Evolutionary conservation across 2,888 invertebrate species (phyloP), one percentile per base, ranked within the genome.

Genomic region (Sminthurides aquaticus): DNA sequence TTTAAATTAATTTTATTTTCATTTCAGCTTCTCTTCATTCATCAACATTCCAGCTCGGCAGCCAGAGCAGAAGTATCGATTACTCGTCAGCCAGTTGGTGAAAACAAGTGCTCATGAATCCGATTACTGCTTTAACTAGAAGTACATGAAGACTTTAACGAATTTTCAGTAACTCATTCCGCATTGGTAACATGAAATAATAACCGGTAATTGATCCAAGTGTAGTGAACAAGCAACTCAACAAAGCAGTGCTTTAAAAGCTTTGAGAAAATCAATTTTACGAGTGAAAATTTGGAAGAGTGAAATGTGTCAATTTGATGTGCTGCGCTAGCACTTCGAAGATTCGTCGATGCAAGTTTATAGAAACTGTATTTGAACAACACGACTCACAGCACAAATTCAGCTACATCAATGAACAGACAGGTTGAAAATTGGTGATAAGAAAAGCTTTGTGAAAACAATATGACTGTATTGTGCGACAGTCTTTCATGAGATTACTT

Each of bases 11-110:
- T 64, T 68, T 43, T 60, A 69, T 66, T 68, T 73, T 71, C 70
- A 48, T 84, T 85, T 56, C 79, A 93, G 88, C 80, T 97, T 62
- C 95, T 96, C 0, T 75, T 94, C 62, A 89, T 96, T 80, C 76
- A 95, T 59, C 84, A 84, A n/a, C n/a, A n/a, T n/a, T n/a, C n/a
- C 67, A 82, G 83, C 48, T 78, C 96, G 56, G 59, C 90, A 90
- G 75, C 85, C 86, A 62, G 89, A 94, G 77, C 83, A 85, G 56
- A 87, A 85, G 78, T 79, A 80, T 1, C 84, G 88, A 73, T 75
- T 76, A 84, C 91, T 69, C 82, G 84, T 67, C 91, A 93, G 69
- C 70, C 69, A 20, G 56, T 58, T 25, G 80, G 90, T 65, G 87
- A 90, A 68, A 88, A 90, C 77, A 83, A 82, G 68, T 94, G n/a